Evolutionary conservation across 2,797 vertebrate species (phyloP).

Genomic region (Enteromius afrohamiltoni): DNA sequence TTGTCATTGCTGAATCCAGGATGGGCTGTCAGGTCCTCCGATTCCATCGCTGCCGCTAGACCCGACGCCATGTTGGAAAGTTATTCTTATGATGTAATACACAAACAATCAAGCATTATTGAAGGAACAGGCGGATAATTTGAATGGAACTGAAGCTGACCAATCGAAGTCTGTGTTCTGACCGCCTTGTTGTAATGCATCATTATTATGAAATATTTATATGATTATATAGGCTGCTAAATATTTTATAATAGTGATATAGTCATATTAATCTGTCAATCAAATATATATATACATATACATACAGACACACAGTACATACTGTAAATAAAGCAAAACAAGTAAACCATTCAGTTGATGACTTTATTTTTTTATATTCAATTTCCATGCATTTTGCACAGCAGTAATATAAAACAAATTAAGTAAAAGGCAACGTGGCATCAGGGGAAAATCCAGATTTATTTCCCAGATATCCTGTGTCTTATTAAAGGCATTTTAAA

Average conservation of each 20-base stretch:
- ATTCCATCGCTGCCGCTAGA: constrained; percentile 74
- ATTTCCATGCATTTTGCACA: background rate
- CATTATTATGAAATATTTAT: background rate
- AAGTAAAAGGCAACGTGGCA: background rate
- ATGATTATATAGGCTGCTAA: background rate
- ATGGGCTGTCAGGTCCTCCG: constrained; percentile 64
- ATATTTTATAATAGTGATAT: background rate
- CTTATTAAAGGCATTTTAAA: constrained; percentile 77
- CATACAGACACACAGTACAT: background rate
- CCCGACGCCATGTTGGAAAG: constrained; percentile 80
- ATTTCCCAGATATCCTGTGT: background rate
- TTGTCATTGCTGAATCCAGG: constrained; percentile 69
- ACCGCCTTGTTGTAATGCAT: background rate
- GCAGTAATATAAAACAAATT: background rate
- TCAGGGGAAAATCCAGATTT: background rate
- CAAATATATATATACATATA: background rate
- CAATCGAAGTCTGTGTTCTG: constrained; percentile 19
- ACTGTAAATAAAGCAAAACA: background rate
- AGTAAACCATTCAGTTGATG: background rate
- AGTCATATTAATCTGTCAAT: background rate
- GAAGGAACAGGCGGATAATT: constrained; percentile 33
- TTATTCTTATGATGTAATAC: constrained; percentile 76
- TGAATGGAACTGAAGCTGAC: constrained; percentile 36
- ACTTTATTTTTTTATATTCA: background rate
- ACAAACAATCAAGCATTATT: constrained; percentile 46